phyloP scores from a whole-genome alignment of 2,797 vertebrate species.

The Sebastes iracundus region DNA sequence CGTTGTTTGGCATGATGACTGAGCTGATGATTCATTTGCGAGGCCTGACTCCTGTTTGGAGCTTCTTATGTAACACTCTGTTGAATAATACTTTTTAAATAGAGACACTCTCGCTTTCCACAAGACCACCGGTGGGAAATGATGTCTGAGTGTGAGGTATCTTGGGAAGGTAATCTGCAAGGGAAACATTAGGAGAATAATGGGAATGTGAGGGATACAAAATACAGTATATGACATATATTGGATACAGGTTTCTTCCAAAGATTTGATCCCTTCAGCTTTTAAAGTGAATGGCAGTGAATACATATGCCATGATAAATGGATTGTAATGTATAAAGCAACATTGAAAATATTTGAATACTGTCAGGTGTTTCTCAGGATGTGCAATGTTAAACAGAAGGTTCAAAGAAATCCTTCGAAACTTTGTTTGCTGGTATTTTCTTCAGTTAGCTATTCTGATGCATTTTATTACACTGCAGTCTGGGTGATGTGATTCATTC shows the following conservation, averaged over 20 bases:
- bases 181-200: background rate
- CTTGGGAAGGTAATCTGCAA: conserved; percentile 4
- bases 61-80: conserved; percentile 78
- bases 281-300: background rate
- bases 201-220: background rate
- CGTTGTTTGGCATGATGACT: conserved; percentile 66
- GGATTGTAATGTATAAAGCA: background rate
- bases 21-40: conserved; percentile 73
- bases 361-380: background rate
- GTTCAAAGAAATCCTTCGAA: background rate
- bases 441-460: background rate
- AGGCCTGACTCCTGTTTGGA: conserved; percentile 63
- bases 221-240: background rate
- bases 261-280: background rate
- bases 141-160: conserved; percentile 50
- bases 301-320: background rate
- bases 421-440: background rate
- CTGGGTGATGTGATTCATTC: background rate
- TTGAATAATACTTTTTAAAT: conserved; percentile 85
- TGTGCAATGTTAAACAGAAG: background rate
- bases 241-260: background rate
- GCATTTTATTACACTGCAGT: background rate
- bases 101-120: conserved; percentile 65
- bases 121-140: conserved; percentile 49
- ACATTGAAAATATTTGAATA: background rate